A percentile compares a stretch with the other conserved stretches of the same genome.
phyloP scores from a whole-genome alignment of 30 jellyfish, hydroid and myxozoan species.

The Catostylus mosaicus region DNA sequence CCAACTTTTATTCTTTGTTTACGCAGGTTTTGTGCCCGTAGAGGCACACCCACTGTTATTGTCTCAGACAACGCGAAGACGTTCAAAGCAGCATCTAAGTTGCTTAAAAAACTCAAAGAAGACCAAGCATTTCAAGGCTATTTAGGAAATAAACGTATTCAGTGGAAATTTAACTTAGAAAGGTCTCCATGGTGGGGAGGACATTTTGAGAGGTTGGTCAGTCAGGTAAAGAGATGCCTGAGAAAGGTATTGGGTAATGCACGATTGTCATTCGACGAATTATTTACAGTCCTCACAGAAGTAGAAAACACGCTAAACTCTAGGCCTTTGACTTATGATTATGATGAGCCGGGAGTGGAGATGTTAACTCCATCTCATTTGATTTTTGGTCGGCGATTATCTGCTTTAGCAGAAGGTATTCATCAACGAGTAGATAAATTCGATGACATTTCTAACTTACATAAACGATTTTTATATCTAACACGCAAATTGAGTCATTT shows the following conservation, averaged over 20 bases:
- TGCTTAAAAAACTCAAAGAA: not conserved
- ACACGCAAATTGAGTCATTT: too few species aligned
- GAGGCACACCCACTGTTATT: slow-evolving; percentile 31
- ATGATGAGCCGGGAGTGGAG: slow-evolving; percentile 27
- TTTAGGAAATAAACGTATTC: not conserved
- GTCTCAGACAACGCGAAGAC: slow-evolving; percentile 57
- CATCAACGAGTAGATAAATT: too few species aligned
- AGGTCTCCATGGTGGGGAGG: slow-evolving; percentile 42
- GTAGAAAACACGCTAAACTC: too few species aligned
- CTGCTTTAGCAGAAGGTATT: slow-evolving; percentile 8
- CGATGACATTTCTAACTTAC: too few species aligned
- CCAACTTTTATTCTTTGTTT: slow-evolving; percentile 22
- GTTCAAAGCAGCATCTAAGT: slow-evolving; percentile 28
- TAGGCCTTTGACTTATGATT: slow-evolving; percentile 46
- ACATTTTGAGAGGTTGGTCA: slow-evolving; percentile 40
- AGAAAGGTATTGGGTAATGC: too few species aligned
- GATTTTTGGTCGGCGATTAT: slow-evolving; percentile 23
- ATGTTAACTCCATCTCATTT: slow-evolving; percentile 55
- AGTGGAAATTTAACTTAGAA: slow-evolving; percentile 42
- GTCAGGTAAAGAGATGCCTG: slow-evolving; percentile 26
- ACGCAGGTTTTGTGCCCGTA: slow-evolving; percentile 32
- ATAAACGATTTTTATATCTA: too few species aligned
- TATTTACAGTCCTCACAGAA: slow-evolving; percentile 25
- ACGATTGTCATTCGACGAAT: slow-evolving; percentile 19
- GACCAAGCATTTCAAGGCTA: not conserved